Evolutionary conservation across 2,113 vertebrate genomes (phyloP).

Genomic region (Larimichthys polyactis): DNA sequence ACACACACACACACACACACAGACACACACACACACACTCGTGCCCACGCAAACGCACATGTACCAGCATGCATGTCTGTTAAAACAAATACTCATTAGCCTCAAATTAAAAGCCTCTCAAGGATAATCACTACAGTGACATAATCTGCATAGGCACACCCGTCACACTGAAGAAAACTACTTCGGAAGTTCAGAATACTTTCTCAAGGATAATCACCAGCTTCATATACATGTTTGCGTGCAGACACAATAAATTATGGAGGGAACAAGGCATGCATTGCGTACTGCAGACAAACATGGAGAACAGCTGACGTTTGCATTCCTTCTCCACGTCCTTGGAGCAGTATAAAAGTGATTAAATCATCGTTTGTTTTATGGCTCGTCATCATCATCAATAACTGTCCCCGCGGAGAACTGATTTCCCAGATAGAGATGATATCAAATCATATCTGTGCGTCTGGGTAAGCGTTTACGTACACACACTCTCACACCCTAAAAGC

Average conservation of each 20-base stretch:
- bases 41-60: conserved; percentile 26
- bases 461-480: not conserved
- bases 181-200: conserved; percentile 1
- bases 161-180: conserved; percentile 13
- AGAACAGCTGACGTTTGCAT: conserved; percentile 27
- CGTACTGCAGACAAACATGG: not conserved
- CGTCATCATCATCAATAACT: conserved; percentile 58
- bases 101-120: conserved; percentile 71
- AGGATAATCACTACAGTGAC: conserved; percentile 72
- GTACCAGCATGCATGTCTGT: conserved; percentile 42
- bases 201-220: conserved; percentile 57
- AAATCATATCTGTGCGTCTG: conserved; percentile 20
- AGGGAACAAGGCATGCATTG: not conserved
- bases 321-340: conserved; percentile 43
- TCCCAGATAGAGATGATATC: conserved; percentile 23
- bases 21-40: not conserved
- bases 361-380: conserved; percentile 38
- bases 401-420: conserved; percentile 22
- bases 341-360: conserved; percentile 53
- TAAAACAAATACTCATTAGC: conserved; percentile 80
- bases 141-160: conserved; percentile 32
- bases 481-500: not conserved
- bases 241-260: not conserved
- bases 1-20: conserved; percentile 33
- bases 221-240: not conserved